Conservation (phyloP, 2,113 vertebrate species). For the Edolisoma coerulescens region DNA sequence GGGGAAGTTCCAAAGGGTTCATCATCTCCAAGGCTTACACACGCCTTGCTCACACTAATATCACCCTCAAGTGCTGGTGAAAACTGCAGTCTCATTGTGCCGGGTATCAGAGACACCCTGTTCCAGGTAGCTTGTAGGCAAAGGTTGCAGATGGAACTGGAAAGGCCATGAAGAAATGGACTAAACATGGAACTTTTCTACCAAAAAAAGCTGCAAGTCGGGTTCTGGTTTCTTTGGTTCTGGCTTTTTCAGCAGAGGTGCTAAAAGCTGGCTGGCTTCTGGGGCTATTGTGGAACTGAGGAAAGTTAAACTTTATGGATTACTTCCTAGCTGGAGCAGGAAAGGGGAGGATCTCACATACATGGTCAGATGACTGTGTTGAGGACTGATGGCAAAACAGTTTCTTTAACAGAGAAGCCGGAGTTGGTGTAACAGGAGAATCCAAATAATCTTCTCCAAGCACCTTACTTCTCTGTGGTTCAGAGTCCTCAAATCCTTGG, state of each 20-base stretch:
- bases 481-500: background rate
- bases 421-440: background rate
- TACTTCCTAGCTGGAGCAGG: background rate
- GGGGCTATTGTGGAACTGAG: background rate
- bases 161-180: background rate
- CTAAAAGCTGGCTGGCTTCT: background rate
- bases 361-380: accelerated
- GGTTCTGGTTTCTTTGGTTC: background rate
- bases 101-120: accelerated
- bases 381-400: background rate
- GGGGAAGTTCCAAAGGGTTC: background rate
- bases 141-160: background rate
- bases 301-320: background rate
- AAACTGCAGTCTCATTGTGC: background rate
- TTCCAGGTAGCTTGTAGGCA: background rate
- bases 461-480: background rate
- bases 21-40: background rate
- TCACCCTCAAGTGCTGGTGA: background rate
- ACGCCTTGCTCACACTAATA: background rate
- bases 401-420: background rate
- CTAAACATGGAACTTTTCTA: background rate
- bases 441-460: background rate
- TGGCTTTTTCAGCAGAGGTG: background rate
- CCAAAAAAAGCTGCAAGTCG: background rate
- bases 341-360: background rate